These are phyloP conservation scores for Cervus canadensis DNA, from an alignment of 2,113 vertebrate species.

Conservation along the genomic window DNA sequence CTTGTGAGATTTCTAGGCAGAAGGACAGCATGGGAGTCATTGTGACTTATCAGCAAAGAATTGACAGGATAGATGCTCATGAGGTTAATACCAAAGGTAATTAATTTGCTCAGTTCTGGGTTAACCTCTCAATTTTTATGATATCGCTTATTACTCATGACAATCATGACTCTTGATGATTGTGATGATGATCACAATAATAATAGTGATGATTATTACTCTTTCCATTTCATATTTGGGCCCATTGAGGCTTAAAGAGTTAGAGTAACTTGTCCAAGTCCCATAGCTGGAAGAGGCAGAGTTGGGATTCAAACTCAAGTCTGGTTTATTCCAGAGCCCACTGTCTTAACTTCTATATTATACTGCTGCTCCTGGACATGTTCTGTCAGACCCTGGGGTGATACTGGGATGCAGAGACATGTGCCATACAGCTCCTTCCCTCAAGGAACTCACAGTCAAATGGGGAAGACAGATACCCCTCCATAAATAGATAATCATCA, in stretches of 20 bases:
- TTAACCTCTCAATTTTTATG: not conserved
- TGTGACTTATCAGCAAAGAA: not conserved
- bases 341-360: not conserved
- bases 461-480: not conserved
- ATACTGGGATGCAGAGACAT: no score
- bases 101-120: not conserved
- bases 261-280: not conserved
- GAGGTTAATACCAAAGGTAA: not conserved
- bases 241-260: not conserved
- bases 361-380: not conserved
- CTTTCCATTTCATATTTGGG: not conserved
- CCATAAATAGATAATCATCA: accelerated
- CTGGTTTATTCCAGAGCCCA: not conserved
- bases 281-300: not conserved
- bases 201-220: not conserved
- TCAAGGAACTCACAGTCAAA: not conserved
- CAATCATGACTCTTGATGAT: not conserved
- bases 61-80: not conserved
- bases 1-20: not conserved
- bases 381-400: not conserved
- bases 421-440: not conserved
- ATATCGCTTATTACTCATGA: not conserved
- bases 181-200: not conserved
- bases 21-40: not conserved
- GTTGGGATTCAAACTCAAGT: not conserved